Base-by-base conservation (phyloP, 64 coral and sea anemone species). In the Catalaphyllia jardinei region DNA sequence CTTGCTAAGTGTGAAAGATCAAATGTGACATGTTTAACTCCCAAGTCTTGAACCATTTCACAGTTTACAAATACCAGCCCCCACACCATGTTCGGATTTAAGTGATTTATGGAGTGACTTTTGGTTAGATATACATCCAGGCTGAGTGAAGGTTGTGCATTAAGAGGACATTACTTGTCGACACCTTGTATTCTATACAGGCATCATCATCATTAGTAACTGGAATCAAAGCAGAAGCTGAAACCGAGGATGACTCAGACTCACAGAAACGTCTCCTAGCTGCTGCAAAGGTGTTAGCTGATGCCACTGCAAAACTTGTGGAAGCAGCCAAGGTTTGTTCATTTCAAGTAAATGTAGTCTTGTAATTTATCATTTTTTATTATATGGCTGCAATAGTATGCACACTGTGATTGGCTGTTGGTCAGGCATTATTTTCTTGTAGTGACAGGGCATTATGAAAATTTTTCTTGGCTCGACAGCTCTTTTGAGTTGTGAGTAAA, bases 291-390 rank as follows among this genome's bases (percentile, higher is more conserved):
- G 75, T 95, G 60, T 86, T 99, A 13, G 97, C 97, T 35, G 97
- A 99, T 77, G 97, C 97, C 27, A 99, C 97, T 10, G 94, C 97
- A 73, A 99, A 95, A 74, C 94, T 99, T 51, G 94, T 99, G 0
- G 97, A 99, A 74, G 97, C 97, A 79, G 97, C 97, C 0, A 99
- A 99, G 94, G 97, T 99, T 60, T 38, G 77, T 67, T 63, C 3
- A 59, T 12, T 13, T 22, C 5, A 19, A 39, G 17, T 75, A 75
- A 35, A 31, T 50, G 7, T 20, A 49, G 19, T 24, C 6, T 69
- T 25, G 22, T 22, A 65, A 22, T 11, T 74, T n/a, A 0, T 73
- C 30, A 5, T 38, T 51, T n/a, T n/a, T n/a, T n/a, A n/a, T n/a
- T n/a, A n/a, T n/a, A n/a, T n/a, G n/a, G n/a, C n/a, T n/a, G n/a